Percentiles rank a stretch among this genome's conserved stretches.
phyloP scores from a whole-genome alignment of 2,113 vertebrate species.

The Bolborhynchus lineola region DNA sequence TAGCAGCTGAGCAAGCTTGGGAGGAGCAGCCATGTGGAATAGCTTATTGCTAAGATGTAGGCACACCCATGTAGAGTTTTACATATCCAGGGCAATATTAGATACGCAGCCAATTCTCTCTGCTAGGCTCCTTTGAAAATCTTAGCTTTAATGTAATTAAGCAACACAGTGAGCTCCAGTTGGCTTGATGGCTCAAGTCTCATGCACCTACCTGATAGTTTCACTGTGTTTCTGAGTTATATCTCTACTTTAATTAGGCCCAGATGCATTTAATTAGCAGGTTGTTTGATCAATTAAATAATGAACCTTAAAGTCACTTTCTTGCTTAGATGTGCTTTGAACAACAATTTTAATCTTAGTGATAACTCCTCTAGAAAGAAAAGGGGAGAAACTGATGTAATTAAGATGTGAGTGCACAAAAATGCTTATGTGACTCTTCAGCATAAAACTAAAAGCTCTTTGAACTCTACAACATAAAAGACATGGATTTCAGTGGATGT shows the following conservation, averaged over 20 bases:
- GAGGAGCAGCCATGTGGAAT: neutral
- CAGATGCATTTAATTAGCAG: constrained; percentile 75
- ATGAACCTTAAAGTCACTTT: constrained; percentile 72
- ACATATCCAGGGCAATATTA: neutral
- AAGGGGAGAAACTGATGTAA: neutral
- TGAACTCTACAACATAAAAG: neutral
- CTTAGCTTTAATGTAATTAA: constrained; percentile 40
- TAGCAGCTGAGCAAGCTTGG: neutral
- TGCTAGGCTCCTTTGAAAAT: neutral
- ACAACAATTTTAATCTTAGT: constrained; percentile 51
- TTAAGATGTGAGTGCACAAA: constrained; percentile 22
- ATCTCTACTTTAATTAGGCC: constrained; percentile 67
- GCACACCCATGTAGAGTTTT: neutral
- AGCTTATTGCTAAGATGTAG: neutral
- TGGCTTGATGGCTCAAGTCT: neutral
- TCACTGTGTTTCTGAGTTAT: constrained; percentile 44
- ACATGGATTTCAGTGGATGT: neutral
- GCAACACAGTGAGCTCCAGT: neutral
- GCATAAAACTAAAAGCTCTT: neutral
- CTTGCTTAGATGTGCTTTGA: constrained; percentile 66
- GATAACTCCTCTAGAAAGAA: neutral
- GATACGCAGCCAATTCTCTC: neutral
- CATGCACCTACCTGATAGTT: constrained; percentile 10
- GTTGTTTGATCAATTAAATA: constrained; percentile 72
- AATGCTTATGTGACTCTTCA: neutral